These are phyloP conservation scores for Syrrhaptes paradoxus DNA, from an alignment of 2,113 vertebrate species.

Conservation along the genomic window DNA sequence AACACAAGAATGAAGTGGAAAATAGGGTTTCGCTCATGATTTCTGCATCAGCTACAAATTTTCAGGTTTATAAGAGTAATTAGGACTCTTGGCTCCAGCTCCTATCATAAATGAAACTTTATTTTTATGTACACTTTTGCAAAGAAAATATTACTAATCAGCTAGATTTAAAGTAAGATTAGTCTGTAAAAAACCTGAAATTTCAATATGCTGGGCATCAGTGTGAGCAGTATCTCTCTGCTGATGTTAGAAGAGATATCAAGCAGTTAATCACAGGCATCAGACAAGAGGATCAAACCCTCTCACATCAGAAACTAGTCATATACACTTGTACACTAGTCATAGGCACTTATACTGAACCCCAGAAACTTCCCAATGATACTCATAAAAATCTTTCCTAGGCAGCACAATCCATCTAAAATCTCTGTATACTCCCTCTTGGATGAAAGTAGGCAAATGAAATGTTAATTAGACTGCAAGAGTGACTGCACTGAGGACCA, in stretches of 20 bases:
- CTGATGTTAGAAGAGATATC: neutral
- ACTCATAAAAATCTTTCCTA: neutral
- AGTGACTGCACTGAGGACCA: neutral
- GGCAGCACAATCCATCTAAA: neutral
- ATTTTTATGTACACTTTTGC: neutral
- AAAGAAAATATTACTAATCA: neutral
- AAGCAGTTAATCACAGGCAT: neutral
- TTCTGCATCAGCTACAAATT: constrained; percentile 9
- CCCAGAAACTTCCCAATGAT: neutral
- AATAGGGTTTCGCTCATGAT: neutral
- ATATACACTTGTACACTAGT: no score
- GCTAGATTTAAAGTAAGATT: neutral
- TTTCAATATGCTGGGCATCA: neutral
- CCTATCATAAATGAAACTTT: neutral
- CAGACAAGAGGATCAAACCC: neutral
- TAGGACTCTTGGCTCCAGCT: neutral
- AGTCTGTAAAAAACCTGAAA: neutral
- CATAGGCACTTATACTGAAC: neutral
- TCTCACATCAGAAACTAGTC: neutral
- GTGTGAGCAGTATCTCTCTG: neutral
- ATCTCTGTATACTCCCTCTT: neutral
- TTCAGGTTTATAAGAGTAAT: neutral
- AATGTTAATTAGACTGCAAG: neutral
- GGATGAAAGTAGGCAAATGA: neutral
- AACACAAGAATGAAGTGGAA: neutral